These are phyloP conservation scores for Nymphalis c-album DNA, from an alignment of 2,888 invertebrate genomes.

Conservation along the genomic window DNA sequence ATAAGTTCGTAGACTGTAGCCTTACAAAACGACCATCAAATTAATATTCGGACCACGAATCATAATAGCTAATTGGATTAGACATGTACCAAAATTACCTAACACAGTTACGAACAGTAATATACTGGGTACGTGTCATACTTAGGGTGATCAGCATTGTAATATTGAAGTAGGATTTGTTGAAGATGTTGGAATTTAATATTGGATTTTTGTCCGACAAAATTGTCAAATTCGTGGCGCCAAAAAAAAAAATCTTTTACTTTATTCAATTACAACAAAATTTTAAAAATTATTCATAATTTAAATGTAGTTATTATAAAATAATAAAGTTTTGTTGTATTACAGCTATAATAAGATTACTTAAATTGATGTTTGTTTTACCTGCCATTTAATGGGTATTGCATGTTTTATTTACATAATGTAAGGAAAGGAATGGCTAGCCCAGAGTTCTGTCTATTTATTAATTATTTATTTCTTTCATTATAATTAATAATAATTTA, in stretches of 20 bases:
- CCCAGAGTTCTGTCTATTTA: no score
- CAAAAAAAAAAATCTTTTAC: no score
- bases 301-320: no score
- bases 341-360: no score
- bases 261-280: no score
- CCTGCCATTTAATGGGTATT: no score
- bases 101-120: conserved; percentile 75
- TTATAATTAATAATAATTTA: background rate
- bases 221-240: background rate
- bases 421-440: no score
- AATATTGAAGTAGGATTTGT: conserved; percentile 6
- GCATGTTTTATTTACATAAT: no score
- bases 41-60: conserved; percentile 80
- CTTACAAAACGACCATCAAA: conserved; percentile 67
- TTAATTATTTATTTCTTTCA: background rate
- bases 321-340: no score
- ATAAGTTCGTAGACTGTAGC: conserved; percentile 59
- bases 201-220: no score
- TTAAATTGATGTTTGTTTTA: no score
- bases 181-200: background rate
- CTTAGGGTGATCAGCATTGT: conserved; percentile 29
- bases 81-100: conserved; percentile 79
- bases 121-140: conserved; percentile 63
- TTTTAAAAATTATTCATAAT: no score
- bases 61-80: conserved; percentile 82